phyloP scores from a whole-genome alignment of 2,797 vertebrate genomes.

The Petrocephalus schoutedeni region DNA sequence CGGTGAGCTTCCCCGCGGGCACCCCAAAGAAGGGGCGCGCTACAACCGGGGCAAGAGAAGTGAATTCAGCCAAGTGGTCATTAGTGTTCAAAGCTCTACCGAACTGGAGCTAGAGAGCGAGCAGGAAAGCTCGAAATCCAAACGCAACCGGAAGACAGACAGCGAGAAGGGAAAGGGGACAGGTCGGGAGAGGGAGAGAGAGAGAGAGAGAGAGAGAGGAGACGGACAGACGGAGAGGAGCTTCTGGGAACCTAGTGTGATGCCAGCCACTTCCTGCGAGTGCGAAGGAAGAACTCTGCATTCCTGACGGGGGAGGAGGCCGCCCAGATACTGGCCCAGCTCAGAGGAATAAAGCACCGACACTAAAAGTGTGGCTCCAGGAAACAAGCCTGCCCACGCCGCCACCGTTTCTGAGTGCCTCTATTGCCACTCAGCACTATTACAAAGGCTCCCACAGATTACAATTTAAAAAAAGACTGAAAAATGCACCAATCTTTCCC shows the following conservation, averaged over 20 bases:
- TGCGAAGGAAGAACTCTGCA: slow-evolving; percentile 30
- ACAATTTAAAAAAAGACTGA: background rate
- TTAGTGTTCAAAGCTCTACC: slow-evolving; percentile 34
- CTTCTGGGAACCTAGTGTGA: slow-evolving; percentile 26
- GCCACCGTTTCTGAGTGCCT: background rate
- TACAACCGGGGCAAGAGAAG: background rate
- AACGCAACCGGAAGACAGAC: background rate
- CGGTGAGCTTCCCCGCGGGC: slow-evolving; percentile 28
- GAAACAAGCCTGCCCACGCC: background rate
- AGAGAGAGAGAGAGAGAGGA: background rate
- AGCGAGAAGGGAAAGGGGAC: background rate
- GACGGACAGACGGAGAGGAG: slow-evolving; percentile 35
- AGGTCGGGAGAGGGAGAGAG: background rate
- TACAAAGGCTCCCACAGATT: background rate
- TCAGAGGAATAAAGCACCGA: background rate
- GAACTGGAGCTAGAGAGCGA: slow-evolving; percentile 20
- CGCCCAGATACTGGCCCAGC: background rate
- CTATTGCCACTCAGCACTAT: background rate
- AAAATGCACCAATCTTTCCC: background rate
- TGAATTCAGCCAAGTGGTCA: slow-evolving; percentile 23
- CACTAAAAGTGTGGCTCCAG: background rate
- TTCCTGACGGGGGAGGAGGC: slow-evolving; percentile 37
- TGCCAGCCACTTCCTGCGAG: slow-evolving; percentile 22
- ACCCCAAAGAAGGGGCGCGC: slow-evolving; percentile 24
- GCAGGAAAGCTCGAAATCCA: slow-evolving; percentile 12